phyloP scores from a whole-genome alignment of 2,888 invertebrate species.

The Drosophila eohydei region DNA sequence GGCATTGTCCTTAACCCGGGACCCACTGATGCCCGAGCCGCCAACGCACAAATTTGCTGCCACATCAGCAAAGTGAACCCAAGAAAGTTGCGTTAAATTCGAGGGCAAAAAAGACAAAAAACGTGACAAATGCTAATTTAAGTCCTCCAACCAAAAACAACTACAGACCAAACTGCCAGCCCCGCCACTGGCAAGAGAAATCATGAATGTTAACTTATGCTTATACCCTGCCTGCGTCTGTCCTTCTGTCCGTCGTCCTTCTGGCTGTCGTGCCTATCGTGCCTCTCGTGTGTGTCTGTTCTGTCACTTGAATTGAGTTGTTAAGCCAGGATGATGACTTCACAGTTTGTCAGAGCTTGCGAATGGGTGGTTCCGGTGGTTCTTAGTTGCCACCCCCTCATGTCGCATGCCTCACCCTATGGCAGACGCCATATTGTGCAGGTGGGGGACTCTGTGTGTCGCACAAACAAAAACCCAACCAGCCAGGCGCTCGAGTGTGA shows the following conservation, averaged over 20 bases:
- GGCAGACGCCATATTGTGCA: constrained; percentile 13
- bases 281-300: constrained; percentile 30
- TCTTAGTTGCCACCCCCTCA: constrained; percentile 34
- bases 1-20: constrained; percentile 43
- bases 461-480: constrained; percentile 38
- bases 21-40: constrained; percentile 39
- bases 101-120: constrained; percentile 56
- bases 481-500: constrained; percentile 41
- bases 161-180: constrained; percentile 34
- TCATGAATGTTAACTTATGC: constrained; percentile 77
- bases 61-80: constrained; percentile 50
- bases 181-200: constrained; percentile 38
- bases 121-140: constrained; percentile 83
- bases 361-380: constrained; percentile 52
- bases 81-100: constrained; percentile 76
- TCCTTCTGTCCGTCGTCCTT: constrained; percentile 4
- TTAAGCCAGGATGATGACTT: constrained; percentile 81
- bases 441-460: constrained; percentile 9
- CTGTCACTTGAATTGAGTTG: constrained; percentile 78
- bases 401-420: background rate
- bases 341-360: constrained; percentile 77
- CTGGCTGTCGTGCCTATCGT: constrained; percentile 7
- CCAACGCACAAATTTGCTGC: constrained; percentile 56
- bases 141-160: constrained; percentile 70
- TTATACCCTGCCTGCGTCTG: constrained; percentile 30